Conservation (phyloP, 2,797 vertebrate genomes). For the Bucorvus abyssinicus region DNA sequence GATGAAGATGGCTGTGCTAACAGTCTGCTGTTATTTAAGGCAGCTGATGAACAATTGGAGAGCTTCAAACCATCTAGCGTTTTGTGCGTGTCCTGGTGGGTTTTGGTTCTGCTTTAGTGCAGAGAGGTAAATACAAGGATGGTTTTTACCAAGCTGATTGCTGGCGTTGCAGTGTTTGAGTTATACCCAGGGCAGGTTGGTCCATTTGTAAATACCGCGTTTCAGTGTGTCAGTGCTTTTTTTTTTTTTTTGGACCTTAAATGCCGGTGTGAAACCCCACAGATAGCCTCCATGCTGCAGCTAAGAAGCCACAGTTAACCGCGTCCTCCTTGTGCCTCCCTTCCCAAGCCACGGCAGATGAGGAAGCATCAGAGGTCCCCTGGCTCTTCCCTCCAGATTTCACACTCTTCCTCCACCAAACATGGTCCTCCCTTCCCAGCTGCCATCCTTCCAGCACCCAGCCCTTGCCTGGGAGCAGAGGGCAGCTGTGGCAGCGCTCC, state of each 20-base stretch:
- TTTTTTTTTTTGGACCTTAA: background rate
- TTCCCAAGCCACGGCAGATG: background rate
- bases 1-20: background rate
- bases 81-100: background rate
- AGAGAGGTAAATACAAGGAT: background rate
- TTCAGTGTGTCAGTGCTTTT: background rate
- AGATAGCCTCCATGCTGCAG: background rate
- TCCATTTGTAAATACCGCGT: background rate
- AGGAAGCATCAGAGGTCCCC: background rate
- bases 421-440: background rate
- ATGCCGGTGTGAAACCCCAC: background rate
- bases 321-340: background rate
- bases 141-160: background rate
- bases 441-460: background rate
- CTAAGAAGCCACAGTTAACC: background rate
- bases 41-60: background rate
- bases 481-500: background rate
- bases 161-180: background rate
- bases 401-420: background rate
- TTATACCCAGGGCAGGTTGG: background rate
- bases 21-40: background rate
- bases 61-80: background rate
- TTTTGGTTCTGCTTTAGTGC: background rate
- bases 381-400: background rate
- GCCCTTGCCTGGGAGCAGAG: background rate